phyloP scores from a whole-genome alignment of 2,888 invertebrate genomes.

The Gryllus longicercus region DNA sequence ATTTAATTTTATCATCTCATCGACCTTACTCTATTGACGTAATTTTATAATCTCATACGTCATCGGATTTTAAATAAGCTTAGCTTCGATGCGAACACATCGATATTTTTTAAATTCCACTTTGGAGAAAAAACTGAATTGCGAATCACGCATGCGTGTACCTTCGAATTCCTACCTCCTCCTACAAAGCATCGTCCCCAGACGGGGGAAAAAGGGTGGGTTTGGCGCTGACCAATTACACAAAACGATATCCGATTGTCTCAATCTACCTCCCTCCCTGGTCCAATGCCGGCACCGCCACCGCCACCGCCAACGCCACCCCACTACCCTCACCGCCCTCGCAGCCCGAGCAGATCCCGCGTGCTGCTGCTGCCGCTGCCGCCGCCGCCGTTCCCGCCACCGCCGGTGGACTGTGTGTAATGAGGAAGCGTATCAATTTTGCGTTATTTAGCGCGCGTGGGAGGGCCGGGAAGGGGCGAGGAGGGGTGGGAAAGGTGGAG shows the following conservation, averaged over 20 bases:
- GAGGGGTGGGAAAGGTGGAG: background rate
- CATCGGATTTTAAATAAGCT: too few species aligned
- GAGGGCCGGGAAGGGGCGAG: background rate
- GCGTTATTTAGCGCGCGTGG: background rate
- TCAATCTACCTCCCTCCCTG: background rate
- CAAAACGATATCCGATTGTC: constrained; percentile 2
- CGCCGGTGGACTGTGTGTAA: background rate
- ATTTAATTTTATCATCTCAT: too few species aligned
- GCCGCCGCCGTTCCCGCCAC: background rate
- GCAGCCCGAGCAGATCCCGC: too few species aligned
- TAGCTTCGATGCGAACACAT: too few species aligned
- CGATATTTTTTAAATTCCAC: too few species aligned
- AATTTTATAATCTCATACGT: too few species aligned
- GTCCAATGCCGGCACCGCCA: background rate
- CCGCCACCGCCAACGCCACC: background rate
- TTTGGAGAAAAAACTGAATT: background rate
- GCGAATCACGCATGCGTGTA: background rate
- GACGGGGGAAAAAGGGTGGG: background rate
- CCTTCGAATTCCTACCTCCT: background rate
- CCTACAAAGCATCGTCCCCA: background rate
- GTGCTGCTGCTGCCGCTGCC: background rate
- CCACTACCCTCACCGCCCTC: background rate
- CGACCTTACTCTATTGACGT: too few species aligned
- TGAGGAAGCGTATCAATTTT: background rate
- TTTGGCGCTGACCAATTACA: background rate